These are phyloP conservation scores for Catostylus mosaicus DNA, from an alignment of 30 jellyfish, hydroid and myxozoan species.

Conservation along the genomic window DNA sequence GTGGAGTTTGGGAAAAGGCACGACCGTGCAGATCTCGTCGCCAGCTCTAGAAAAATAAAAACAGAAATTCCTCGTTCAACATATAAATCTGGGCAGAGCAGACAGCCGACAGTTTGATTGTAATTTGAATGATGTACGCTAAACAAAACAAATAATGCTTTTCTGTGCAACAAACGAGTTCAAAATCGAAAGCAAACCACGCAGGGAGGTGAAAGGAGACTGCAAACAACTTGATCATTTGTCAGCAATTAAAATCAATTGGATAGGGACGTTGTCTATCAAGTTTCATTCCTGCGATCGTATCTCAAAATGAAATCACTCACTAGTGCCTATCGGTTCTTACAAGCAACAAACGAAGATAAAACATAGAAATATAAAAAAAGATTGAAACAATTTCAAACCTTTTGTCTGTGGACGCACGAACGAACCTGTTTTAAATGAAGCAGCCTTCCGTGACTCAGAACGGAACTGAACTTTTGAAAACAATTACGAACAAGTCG, in stretches of 20 bases:
- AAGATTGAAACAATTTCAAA: neutral
- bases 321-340: neutral
- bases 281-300: slow-evolving; percentile 12
- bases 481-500: neutral
- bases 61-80: slow-evolving; percentile 16
- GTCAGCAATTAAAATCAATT: slow-evolving; percentile 57
- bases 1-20: too few species aligned
- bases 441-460: slow-evolving; percentile 30
- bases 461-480: slow-evolving; percentile 8
- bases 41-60: slow-evolving; percentile 41
- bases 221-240: slow-evolving; percentile 64
- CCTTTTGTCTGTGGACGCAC: slow-evolving; percentile 14
- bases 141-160: slow-evolving; percentile 24
- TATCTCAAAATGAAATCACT: neutral
- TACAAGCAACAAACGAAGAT: neutral
- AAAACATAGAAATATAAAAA: neutral
- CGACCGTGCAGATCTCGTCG: slow-evolving; percentile 31
- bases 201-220: slow-evolving; percentile 51
- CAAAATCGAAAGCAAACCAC: slow-evolving; percentile 63
- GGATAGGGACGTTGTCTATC: slow-evolving; percentile 46
- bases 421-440: neutral
- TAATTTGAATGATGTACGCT: slow-evolving; percentile 6
- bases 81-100: slow-evolving; percentile 28
- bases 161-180: slow-evolving; percentile 36
- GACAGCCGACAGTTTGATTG: slow-evolving; percentile 38